Conservation (phyloP, 2,113 vertebrate genomes). For the Apodemus sylvaticus region DNA sequence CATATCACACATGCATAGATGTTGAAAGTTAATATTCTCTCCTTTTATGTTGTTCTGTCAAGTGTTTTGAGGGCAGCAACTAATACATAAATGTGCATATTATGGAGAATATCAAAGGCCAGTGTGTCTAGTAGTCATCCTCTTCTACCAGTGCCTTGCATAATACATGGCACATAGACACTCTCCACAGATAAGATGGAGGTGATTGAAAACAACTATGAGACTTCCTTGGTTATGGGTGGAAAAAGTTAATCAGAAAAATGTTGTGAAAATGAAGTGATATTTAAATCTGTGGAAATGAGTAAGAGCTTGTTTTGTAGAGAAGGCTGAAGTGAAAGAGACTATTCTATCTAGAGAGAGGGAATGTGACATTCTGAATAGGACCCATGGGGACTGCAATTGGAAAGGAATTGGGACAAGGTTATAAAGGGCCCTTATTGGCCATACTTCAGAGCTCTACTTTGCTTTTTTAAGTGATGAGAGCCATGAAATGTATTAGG, state of each 20-base stretch:
- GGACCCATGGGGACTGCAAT: neutral
- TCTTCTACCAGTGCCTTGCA: neutral
- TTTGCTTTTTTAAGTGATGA: neutral
- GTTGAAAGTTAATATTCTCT: neutral
- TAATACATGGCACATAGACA: neutral
- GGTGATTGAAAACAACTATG: neutral
- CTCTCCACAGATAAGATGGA: neutral
- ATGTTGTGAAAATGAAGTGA: neutral
- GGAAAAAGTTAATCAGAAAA: neutral
- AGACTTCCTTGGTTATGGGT: neutral
- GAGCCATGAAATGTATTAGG: neutral
- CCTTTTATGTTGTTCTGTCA: neutral
- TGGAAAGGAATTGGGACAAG: neutral
- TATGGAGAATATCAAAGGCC: neutral
- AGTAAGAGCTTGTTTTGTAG: neutral
- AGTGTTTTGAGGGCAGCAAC: neutral
- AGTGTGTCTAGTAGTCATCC: neutral
- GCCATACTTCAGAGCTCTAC: neutral
- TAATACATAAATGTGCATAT: neutral
- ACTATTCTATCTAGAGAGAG: neutral
- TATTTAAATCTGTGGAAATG: constrained; percentile 11
- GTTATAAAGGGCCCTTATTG: neutral
- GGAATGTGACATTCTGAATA: neutral
- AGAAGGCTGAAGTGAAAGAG: neutral
- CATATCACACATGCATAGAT: neutral